Conservation (phyloP, 2,113 vertebrate genomes). For the Ceyx melanurus region DNA sequence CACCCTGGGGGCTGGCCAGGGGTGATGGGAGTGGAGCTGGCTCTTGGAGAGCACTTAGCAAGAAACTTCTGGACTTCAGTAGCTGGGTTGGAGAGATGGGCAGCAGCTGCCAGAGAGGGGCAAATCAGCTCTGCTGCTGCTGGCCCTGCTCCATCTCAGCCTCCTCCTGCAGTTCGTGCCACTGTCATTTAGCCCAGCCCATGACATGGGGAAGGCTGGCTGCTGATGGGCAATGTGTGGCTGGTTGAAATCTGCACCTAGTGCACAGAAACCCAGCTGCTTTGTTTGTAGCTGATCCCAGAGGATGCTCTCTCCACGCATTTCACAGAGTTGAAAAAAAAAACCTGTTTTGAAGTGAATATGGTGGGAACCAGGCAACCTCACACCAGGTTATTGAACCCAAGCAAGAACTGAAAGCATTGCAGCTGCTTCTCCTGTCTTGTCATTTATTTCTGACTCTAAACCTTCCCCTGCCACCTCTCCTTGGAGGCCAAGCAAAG, state of each 20-base stretch:
- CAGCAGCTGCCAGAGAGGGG: neutral
- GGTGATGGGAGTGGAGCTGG: neutral
- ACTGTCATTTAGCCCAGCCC: neutral
- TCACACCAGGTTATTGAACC: accelerated
- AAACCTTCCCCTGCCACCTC: neutral
- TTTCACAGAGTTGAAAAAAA: neutral
- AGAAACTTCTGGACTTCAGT: neutral
- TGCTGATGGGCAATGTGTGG: neutral
- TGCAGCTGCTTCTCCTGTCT: neutral
- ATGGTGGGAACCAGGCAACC: neutral
- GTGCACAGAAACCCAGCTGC: neutral
- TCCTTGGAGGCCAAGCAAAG: neutral
- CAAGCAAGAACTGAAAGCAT: neutral
- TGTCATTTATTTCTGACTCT: neutral
- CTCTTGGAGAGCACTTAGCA: neutral
- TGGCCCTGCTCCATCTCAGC: neutral
- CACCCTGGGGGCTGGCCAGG: neutral
- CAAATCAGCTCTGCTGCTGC: neutral
- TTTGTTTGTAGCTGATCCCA: neutral
- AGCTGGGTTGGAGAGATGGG: neutral
- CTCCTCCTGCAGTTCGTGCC: neutral
- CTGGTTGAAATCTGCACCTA: neutral
- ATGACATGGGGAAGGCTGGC: neutral
- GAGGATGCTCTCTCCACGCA: accelerated
- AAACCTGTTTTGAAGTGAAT: neutral